Percentiles rank a stretch among this genome's conserved stretches.
Conservation (phyloP, 2,888 invertebrate genomes). For the Pelosia muscerda region DNA sequence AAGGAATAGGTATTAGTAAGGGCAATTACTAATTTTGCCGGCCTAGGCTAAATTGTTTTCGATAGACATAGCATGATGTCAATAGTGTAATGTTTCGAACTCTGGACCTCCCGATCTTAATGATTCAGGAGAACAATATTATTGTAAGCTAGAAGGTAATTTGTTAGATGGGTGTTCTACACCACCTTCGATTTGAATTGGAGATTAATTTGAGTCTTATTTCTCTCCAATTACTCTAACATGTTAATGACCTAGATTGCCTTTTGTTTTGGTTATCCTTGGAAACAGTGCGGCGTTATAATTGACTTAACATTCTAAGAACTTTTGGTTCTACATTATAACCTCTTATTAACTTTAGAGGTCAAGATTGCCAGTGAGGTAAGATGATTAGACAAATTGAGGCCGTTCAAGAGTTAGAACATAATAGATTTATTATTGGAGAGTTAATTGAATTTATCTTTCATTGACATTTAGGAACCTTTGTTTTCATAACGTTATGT, state of each 20-base stretch:
- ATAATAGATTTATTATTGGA: neutral
- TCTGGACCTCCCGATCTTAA: neutral
- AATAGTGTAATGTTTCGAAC: too few species aligned
- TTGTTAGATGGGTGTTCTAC: neutral
- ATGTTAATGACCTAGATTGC: constrained; percentile 7
- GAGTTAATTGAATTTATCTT: neutral
- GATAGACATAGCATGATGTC: too few species aligned
- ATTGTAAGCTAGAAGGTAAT: neutral
- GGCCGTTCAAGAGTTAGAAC: neutral
- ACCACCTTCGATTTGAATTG: too few species aligned
- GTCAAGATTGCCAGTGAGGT: neutral
- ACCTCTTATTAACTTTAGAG: constrained; percentile 9
- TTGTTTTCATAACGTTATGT: too few species aligned
- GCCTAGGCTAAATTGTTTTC: too few species aligned
- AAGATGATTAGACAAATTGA: constrained; percentile 1
- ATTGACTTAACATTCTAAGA: constrained; percentile 11
- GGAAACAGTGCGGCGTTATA: neutral
- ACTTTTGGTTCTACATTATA: neutral
- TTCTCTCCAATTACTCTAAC: neutral
- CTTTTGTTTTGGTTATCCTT: constrained; percentile 6
- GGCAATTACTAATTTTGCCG: too few species aligned
- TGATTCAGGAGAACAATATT: neutral
- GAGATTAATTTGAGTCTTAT: neutral
- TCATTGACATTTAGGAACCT: neutral
- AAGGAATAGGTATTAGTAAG: too few species aligned